These are phyloP conservation scores for Leiothrix lutea DNA, from an alignment of 2,113 vertebrate genomes.

Conservation along the genomic window DNA sequence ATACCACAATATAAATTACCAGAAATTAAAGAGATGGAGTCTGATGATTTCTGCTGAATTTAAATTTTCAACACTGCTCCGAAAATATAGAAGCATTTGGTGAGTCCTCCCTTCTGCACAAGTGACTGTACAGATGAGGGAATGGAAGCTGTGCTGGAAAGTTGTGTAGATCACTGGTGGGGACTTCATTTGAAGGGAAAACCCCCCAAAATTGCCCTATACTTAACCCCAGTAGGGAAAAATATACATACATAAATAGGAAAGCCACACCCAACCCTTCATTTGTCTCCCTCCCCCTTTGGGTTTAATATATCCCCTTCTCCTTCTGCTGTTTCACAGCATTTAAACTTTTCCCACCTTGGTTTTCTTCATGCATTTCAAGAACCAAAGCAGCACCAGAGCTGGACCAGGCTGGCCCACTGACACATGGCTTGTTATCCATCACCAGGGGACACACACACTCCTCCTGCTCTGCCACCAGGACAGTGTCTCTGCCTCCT, in stretches of 20 bases:
- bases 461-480: not conserved
- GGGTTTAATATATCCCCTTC: not conserved
- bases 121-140: not conserved
- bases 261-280: not conserved
- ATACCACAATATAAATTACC: not conserved
- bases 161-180: not conserved
- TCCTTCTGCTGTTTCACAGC: not conserved
- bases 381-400: not conserved
- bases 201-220: accelerated
- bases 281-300: accelerated
- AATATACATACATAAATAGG: not conserved
- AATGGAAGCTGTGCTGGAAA: not conserved
- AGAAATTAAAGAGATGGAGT: not conserved
- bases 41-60: not conserved
- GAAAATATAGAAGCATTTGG: not conserved
- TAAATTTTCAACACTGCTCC: not conserved
- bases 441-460: not conserved
- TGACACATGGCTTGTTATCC: accelerated
- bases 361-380: not conserved
- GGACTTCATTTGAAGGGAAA: not conserved
- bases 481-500: not conserved
- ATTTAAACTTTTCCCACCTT: not conserved
- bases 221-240: not conserved
- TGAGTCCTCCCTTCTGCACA: not conserved
- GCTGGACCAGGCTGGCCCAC: not conserved